Conservation (phyloP, 2,888 invertebrate species). For the Ormia ochracea region DNA sequence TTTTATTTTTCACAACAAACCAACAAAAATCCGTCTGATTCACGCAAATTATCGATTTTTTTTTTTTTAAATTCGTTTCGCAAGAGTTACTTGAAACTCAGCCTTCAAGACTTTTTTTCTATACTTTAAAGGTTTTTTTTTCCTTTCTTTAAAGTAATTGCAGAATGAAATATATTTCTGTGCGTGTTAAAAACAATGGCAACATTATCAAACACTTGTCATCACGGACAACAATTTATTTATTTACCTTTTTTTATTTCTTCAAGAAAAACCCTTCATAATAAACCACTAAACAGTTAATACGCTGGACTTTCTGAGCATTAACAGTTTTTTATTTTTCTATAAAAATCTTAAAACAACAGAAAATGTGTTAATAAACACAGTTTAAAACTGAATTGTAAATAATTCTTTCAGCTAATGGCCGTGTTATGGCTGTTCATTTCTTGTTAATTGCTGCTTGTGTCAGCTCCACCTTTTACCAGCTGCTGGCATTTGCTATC, state of each 20-base stretch:
- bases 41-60: neutral
- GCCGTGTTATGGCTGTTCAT: neutral
- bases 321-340: neutral
- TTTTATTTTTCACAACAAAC: neutral
- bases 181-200: neutral
- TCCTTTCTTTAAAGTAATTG: neutral
- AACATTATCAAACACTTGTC: neutral
- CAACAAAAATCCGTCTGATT: neutral
- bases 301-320: neutral
- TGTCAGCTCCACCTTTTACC: neutral
- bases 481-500: neutral
- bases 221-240: neutral
- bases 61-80: neutral
- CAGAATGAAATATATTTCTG: neutral
- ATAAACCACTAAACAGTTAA: neutral
- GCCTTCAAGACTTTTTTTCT: conserved; percentile 5
- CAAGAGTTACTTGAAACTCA: neutral
- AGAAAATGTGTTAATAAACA: neutral
- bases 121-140: neutral
- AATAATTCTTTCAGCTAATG: neutral
- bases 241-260: too few relatives aligned
- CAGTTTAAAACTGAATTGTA: too few relatives aligned
- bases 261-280: neutral
- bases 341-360: neutral
- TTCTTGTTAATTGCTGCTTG: conserved; percentile 5